Evolutionary conservation across 2,113 vertebrate genomes (phyloP).

Genomic region (Notarius quadriscutis): DNA sequence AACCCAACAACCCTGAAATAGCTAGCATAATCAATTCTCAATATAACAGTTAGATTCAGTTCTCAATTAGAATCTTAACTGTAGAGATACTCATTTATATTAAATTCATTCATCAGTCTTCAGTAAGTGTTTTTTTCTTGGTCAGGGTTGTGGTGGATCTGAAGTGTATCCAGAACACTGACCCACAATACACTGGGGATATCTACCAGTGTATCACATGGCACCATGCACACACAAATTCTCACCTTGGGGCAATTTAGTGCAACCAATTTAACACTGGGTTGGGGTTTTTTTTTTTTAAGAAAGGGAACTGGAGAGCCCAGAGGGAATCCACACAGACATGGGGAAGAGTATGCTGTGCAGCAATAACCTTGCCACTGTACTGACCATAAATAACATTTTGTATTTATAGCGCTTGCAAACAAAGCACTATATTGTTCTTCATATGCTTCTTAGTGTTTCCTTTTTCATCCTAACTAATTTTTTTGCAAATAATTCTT

Average conservation of each 20-base stretch:
- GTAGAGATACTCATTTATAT: neutral
- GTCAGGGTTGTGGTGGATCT: neutral
- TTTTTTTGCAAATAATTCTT: too few species aligned
- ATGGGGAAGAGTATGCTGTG: too few species aligned
- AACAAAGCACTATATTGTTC: too few species aligned
- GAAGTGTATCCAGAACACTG: too few species aligned
- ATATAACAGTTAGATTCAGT: neutral
- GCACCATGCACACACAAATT: neutral
- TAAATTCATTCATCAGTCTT: neutral
- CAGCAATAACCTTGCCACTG: too few species aligned
- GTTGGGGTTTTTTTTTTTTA: neutral
- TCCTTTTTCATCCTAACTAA: too few species aligned
- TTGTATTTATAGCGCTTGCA: neutral
- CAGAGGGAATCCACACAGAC: neutral
- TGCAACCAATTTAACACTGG: neutral
- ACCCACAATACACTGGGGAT: neutral
- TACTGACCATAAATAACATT: neutral
- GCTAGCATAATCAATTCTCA: neutral
- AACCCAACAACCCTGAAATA: neutral
- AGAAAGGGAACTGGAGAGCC: neutral
- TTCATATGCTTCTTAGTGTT: too few species aligned
- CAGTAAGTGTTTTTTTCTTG: neutral
- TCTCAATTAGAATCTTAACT: neutral
- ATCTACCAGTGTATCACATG: neutral
- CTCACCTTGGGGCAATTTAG: neutral